phyloP scores from a whole-genome alignment of 2,888 invertebrate species.

The Conchocele bisecta region DNA sequence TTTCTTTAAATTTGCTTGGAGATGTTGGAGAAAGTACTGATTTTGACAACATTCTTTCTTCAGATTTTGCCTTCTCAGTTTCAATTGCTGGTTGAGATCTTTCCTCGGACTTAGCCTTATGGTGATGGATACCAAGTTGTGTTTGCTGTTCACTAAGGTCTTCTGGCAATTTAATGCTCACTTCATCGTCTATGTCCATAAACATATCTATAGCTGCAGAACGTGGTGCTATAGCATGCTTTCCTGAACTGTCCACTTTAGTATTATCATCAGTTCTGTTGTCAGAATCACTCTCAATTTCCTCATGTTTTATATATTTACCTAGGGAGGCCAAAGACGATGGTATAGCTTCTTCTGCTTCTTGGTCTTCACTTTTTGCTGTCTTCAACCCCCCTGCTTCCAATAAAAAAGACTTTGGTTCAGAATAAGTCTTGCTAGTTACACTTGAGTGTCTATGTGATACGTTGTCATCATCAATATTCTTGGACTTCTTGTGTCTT shows the following conservation, averaged over 20 bases:
- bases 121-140: no score
- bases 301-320: neutral
- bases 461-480: conserved; percentile 1
- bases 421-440: conserved; percentile 1
- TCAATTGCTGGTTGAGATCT: no score
- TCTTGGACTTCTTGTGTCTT: neutral
- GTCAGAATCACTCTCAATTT: no score
- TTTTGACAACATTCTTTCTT: no score
- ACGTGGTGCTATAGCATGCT: no score
- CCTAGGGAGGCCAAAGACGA: neutral
- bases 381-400: neutral
- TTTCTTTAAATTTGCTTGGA: neutral
- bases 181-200: conserved; percentile 36
- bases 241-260: no score
- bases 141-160: neutral
- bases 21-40: no score
- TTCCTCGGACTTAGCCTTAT: no score
- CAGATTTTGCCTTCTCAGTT: no score
- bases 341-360: no score
- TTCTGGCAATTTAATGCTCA: conserved; percentile 26
- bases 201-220: conserved; percentile 6
- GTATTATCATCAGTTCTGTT: no score
- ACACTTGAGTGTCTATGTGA: conserved; percentile 1
- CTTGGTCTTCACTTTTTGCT: neutral
- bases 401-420: conserved; percentile 1